Evolutionary conservation across 2,113 vertebrate genomes (phyloP).

Genomic region (Protobothrops mucrosquamatus): DNA sequence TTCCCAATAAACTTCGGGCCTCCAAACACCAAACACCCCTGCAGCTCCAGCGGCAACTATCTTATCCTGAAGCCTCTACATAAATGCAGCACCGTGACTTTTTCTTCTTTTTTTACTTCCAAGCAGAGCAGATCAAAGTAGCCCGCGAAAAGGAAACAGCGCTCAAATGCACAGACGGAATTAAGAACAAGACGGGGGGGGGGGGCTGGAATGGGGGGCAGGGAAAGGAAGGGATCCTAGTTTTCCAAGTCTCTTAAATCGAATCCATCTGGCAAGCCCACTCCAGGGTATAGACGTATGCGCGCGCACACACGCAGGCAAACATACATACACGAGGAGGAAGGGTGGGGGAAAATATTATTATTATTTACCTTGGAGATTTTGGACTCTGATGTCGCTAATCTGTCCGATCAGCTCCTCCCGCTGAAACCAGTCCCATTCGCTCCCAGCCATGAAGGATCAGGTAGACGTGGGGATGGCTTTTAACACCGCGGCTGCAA

Average conservation of each 20-base stretch:
- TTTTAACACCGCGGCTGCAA: not conserved
- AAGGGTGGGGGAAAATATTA: not conserved
- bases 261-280: conserved; percentile 7
- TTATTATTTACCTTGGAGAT: conserved; percentile 84
- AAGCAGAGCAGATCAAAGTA: not conserved
- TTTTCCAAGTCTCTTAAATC: conserved; percentile 5
- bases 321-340: not conserved
- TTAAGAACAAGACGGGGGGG: not conserved
- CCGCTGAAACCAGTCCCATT: conserved; percentile 90
- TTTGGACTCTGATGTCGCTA: conserved; percentile 93
- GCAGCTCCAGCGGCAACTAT: not conserved
- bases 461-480: not conserved
- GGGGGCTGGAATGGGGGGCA: not conserved
- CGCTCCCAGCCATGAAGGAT: conserved; percentile 82
- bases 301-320: not conserved
- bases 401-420: conserved; percentile 94
- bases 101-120: not conserved
- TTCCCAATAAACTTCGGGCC: not conserved
- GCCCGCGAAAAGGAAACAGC: not conserved
- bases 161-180: not conserved
- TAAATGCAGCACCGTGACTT: not conserved
- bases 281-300: not conserved
- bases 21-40: not conserved
- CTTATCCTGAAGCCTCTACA: not conserved
- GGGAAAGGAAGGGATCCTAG: not conserved